Conservation (phyloP, 2,888 invertebrate species). For the Thymelicus lineola region DNA sequence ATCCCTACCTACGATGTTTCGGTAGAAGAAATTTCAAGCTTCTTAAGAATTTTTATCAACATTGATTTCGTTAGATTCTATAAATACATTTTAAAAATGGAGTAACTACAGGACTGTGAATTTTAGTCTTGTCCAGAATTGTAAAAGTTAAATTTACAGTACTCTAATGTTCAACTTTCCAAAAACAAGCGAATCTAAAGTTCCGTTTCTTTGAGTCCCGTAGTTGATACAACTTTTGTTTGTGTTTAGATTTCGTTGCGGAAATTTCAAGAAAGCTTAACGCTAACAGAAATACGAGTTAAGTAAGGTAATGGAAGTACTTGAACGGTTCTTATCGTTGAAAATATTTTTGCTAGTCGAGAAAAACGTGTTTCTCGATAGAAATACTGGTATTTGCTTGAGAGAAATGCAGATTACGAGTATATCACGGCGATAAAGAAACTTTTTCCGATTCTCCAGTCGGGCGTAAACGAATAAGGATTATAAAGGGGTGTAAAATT, state of each 20-base stretch:
- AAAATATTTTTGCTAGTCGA: slow-evolving; percentile 4
- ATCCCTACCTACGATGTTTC: too few relatives aligned
- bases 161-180: neutral
- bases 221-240: slow-evolving; percentile 2
- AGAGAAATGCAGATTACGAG: slow-evolving; percentile 6
- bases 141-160: neutral
- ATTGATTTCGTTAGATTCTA: too few relatives aligned
- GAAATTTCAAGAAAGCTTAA: neutral
- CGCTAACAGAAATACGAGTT: neutral
- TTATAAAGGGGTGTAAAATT: too few relatives aligned
- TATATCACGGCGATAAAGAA: neutral
- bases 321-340: slow-evolving; percentile 12
- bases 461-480: too few relatives aligned
- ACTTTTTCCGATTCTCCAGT: neutral
- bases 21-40: too few relatives aligned
- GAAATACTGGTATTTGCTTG: neutral
- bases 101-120: too few relatives aligned
- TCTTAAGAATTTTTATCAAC: too few relatives aligned
- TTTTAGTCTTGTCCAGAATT: too few relatives aligned
- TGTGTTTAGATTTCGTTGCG: slow-evolving; percentile 1
- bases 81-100: too few relatives aligned
- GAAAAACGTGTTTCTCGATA: neutral
- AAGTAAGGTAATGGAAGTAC: slow-evolving; percentile 9
- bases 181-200: slow-evolving; percentile 1
- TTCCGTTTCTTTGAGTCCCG: neutral